phyloP scores from a whole-genome alignment of 1,140 invertebrate species.

The Hestina assimilis region DNA sequence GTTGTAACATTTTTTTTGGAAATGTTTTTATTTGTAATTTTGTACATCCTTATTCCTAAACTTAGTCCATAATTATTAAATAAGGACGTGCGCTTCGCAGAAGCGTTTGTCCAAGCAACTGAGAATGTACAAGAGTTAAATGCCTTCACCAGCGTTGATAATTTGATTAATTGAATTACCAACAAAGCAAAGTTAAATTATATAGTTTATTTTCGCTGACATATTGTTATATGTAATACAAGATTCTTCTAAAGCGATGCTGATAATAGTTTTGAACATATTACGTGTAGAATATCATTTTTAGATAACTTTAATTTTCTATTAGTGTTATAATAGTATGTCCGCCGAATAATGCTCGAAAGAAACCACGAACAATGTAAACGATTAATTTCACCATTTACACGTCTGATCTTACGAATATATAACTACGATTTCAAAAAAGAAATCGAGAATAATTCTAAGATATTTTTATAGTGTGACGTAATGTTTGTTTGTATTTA shows the following conservation, averaged over 20 bases:
- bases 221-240: too few species aligned
- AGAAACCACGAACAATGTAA: background rate
- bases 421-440: constrained; percentile 39
- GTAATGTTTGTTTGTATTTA: background rate
- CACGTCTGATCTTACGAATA: constrained; percentile 26
- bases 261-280: too few species aligned
- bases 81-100: constrained; percentile 54
- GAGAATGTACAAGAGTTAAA: constrained; percentile 29
- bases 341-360: background rate
- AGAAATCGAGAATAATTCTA: constrained; percentile 47
- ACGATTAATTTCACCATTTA: constrained; percentile 10
- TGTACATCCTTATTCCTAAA: constrained; percentile 34
- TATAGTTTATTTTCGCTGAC: too few species aligned
- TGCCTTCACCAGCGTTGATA: constrained; percentile 14
- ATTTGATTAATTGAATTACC: background rate
- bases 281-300: too few species aligned
- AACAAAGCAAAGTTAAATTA: background rate
- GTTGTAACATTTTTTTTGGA: background rate
- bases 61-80: constrained; percentile 41
- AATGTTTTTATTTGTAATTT: constrained; percentile 16
- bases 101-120: constrained; percentile 39
- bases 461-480: constrained; percentile 14
- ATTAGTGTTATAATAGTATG: background rate
- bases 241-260: too few species aligned
- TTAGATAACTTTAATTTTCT: background rate